Base-by-base conservation (phyloP, 2,888 invertebrate species). In the Automeris io region DNA sequence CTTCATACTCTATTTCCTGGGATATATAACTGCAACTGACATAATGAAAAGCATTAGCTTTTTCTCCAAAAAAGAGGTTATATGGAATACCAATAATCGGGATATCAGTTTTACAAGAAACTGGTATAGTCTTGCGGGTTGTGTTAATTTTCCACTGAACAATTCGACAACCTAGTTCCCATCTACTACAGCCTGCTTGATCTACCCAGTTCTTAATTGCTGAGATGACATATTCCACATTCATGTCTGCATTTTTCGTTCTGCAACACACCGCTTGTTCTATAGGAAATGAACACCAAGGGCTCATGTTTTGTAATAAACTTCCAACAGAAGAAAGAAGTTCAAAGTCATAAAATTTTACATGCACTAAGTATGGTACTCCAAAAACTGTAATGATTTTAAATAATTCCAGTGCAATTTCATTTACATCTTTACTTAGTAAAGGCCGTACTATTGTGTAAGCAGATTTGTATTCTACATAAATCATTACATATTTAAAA, bases 51-150 rank as follows among this genome's bases (percentile, higher is more conserved):
- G 16, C 29, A 6, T 29, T 29, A 8, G n/a, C 29, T 4, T 16
- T 7, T 5, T 5, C 8, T 2, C 29, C 29, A 16, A 29, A 29
- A 9, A 29, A 29, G 16, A n/a, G n/a, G n/a, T 29, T 5, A 29
- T 29, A 29, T 16, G 29, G 29, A 3, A 29, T 3, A n/a, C 16
- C 16, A 3, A 29, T 29, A n/a, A 8, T n/a, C 4, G n/a, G 16
- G n/a, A n/a, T n/a, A 3, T 16, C 13, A 8, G 1, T 23, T 12
- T 3, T 13, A 16, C 5, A 4, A 8, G n/a, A 16, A 16, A n/a
- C 13, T 16, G 29, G 13, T 13, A 51, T 43, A 26, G 34, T 40
- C 36, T 41, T 45, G 35, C 39, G 46, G 43, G 43, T 37, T 18
- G 41, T 26, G 26, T 34, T 36, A 29, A 29, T n/a, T n/a, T 29